These are phyloP conservation scores for Dolichallabes microphthalmus DNA, from an alignment of 2,113 vertebrate genomes.

Conservation along the genomic window DNA sequence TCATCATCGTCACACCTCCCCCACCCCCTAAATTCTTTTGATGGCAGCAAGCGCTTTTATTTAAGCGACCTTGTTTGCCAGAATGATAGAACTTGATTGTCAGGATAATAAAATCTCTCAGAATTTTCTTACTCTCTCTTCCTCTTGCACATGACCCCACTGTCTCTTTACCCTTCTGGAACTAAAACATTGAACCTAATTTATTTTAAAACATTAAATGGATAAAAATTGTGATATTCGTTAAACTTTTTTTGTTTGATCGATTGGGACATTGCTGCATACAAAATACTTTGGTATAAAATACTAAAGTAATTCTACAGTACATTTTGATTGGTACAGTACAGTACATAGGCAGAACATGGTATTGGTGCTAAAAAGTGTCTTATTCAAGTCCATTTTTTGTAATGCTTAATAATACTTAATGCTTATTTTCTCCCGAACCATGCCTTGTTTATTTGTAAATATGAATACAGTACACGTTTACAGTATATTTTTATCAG, in stretches of 20 bases:
- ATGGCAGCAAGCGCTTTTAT: background rate
- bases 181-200: no score
- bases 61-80: constrained; percentile 35
- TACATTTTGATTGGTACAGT: no score
- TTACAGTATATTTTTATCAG: no score
- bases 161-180: background rate
- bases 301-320: background rate
- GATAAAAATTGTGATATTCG: background rate
- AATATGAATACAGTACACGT: no score
- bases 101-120: background rate
- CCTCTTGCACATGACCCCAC: background rate
- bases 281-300: background rate
- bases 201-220: background rate
- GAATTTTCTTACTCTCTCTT: background rate
- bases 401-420: no score
- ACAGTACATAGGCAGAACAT: no score
- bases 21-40: background rate
- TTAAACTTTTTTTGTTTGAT: background rate
- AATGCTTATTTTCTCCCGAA: no score
- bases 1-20: background rate
- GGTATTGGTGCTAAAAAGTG: no score
- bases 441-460: no score
- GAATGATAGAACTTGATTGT: no score
- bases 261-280: background rate
- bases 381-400: no score